A percentile compares a stretch with the other conserved stretches of the same genome.
Conservation (phyloP, 2,888 invertebrate genomes). For the Hirtodrosophila histrioides region DNA sequence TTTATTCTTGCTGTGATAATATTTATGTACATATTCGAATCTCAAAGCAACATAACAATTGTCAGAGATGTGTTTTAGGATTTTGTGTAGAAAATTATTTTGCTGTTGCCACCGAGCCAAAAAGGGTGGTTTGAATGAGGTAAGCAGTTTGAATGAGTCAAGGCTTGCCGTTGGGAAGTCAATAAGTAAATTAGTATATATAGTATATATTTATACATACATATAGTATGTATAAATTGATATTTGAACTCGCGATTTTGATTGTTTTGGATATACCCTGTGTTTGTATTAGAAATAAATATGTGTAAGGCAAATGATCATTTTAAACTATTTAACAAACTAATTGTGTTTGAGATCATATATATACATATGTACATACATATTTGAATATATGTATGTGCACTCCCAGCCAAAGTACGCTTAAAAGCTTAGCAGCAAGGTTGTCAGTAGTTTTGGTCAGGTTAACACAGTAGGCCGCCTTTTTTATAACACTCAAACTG, state of each 20-base stretch:
- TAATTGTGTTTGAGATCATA: too few relatives aligned
- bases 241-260: too few relatives aligned
- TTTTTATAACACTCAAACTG: conserved; percentile 1
- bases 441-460: not conserved
- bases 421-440: too few relatives aligned
- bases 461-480: conserved; percentile 8
- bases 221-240: too few relatives aligned
- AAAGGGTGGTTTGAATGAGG: conserved; percentile 82
- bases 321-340: too few relatives aligned
- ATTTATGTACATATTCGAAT: not conserved
- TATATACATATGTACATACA: too few relatives aligned
- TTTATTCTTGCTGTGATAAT: conserved; percentile 5
- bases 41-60: not conserved
- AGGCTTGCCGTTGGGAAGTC: not conserved
- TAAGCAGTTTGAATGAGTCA: conserved; percentile 60
- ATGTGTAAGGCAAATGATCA: too few relatives aligned
- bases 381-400: too few relatives aligned
- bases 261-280: too few relatives aligned
- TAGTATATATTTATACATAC: not conserved
- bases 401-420: too few relatives aligned
- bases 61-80: conserved; percentile 62
- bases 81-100: conserved; percentile 54
- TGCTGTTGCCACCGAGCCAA: conserved; percentile 69
- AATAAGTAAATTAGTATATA: not conserved
- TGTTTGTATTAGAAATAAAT: too few relatives aligned